Percentiles rank a stretch among this genome's conserved stretches.
These are phyloP conservation scores for Synergus umbraculus DNA, from an alignment of 2,888 invertebrate species.

Conservation along the genomic window DNA sequence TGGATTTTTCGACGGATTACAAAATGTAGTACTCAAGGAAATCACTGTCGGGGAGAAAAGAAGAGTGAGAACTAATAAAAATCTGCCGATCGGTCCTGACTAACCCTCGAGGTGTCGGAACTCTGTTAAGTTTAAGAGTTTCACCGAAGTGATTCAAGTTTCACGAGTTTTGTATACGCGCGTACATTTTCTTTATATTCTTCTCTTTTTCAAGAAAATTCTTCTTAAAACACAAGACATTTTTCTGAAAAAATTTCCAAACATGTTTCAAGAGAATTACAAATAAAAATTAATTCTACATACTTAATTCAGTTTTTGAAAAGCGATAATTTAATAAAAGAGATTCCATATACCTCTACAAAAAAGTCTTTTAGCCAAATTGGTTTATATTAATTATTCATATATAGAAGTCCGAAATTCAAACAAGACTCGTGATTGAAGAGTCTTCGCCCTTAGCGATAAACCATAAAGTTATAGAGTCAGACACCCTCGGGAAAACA, in stretches of 20 bases:
- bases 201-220: not conserved
- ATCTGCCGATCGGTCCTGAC: not conserved
- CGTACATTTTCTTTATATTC: not conserved
- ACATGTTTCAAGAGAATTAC: no score
- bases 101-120: not conserved
- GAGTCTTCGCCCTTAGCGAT: not conserved
- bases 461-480: not conserved
- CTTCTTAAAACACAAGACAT: not conserved
- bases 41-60: not conserved
- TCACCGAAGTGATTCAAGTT: not conserved
- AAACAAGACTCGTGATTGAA: not conserved
- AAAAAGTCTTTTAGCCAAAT: not conserved
- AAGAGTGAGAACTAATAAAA: not conserved
- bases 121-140: not conserved
- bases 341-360: not conserved
- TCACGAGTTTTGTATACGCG: not conserved
- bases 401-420: not conserved
- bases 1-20: not conserved
- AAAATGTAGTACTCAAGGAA: not conserved
- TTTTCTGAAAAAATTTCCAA: no score
- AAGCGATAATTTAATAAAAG: no score
- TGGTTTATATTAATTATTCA: not conserved
- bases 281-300: no score
- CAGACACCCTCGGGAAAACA: slow-evolving; percentile 2
- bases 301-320: no score